Conservation (phyloP, 2,797 vertebrate species). For the Perdix hodgsoniae region DNA sequence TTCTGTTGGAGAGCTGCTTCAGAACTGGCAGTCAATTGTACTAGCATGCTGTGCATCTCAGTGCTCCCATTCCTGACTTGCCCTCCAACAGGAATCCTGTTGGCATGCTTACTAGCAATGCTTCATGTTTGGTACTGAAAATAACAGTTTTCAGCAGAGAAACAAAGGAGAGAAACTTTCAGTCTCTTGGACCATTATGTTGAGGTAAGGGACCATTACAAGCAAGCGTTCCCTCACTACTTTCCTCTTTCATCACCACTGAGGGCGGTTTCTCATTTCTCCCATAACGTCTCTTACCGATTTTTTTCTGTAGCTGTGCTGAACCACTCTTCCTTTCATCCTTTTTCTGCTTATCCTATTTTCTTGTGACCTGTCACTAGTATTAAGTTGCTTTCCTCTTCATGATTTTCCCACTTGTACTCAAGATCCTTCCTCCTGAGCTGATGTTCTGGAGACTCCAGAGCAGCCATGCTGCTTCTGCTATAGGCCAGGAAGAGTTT, state of each 20-base stretch:
- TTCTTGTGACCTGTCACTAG: not conserved
- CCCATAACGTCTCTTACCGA: not conserved
- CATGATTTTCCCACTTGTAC: not conserved
- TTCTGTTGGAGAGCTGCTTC: not conserved
- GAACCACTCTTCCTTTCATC: not conserved
- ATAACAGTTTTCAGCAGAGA: not conserved
- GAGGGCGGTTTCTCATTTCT: not conserved
- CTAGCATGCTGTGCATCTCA: not conserved
- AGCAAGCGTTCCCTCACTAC: not conserved
- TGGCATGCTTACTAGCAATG: not conserved
- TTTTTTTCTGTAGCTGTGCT: not conserved
- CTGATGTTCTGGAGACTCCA: not conserved
- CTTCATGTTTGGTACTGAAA: not conserved
- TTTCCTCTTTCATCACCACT: not conserved
- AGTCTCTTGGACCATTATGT: not conserved
- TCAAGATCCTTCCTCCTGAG: not conserved
- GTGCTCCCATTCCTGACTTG: not conserved
- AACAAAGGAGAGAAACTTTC: not conserved
- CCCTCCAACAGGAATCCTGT: accelerated
- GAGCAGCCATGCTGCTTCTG: not conserved
- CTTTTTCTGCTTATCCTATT: not conserved
- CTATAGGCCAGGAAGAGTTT: not conserved
- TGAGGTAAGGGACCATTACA: not conserved
- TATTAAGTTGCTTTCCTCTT: not conserved
- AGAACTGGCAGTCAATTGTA: not conserved